A percentile compares a stretch with the other conserved stretches of the same genome.
phyloP scores from a whole-genome alignment of 2,888 invertebrate species.

The Fissipunctia ypsillon region DNA sequence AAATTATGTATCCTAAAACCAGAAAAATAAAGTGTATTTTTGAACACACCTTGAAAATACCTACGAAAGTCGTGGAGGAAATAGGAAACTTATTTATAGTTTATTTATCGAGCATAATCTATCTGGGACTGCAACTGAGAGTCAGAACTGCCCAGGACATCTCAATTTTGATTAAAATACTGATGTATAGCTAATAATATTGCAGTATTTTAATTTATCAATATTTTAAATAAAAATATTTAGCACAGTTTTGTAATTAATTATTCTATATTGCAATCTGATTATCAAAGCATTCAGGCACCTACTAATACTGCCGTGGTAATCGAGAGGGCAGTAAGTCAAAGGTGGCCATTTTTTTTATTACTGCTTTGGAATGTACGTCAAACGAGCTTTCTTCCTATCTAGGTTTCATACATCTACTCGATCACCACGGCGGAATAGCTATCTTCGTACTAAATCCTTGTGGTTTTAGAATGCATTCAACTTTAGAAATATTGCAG shows the following conservation, averaged over 20 bases:
- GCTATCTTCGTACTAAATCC: constrained; percentile 27
- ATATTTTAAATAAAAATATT: constrained; percentile 1
- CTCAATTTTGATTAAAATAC: background rate
- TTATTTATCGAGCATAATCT: background rate
- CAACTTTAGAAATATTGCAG: background rate
- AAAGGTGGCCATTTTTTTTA: no score
- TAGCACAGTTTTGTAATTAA: background rate
- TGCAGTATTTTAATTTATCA: background rate
- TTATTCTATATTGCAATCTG: constrained; percentile 8
- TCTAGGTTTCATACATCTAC: no score
- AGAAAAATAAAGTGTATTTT: constrained; percentile 2
- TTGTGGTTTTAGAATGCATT: constrained; percentile 17
- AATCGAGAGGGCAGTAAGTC: no score
- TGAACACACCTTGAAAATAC: constrained; percentile 8
- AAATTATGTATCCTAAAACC: background rate
- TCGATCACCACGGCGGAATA: no score
- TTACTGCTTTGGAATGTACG: no score
- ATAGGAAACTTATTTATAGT: background rate
- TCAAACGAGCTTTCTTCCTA: no score
- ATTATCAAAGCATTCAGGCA: constrained; percentile 43
- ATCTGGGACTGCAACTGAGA: background rate
- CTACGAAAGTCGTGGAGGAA: background rate
- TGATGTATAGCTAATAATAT: background rate
- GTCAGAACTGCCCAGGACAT: background rate
- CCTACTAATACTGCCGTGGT: no score